Conservation (phyloP, 1,140 invertebrate genomes). For the Drosophila paulistorum region DNA sequence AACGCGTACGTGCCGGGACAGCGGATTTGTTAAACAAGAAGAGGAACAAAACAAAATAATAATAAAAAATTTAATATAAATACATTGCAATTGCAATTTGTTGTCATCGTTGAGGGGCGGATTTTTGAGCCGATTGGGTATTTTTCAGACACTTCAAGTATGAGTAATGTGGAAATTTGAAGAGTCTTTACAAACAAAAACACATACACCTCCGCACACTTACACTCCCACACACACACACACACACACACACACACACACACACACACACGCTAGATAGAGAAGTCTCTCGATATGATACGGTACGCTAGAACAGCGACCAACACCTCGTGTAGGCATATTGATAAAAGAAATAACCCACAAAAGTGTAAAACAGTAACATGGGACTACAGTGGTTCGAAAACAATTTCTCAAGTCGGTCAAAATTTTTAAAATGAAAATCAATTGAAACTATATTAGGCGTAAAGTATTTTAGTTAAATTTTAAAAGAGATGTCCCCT, state of each 20-base stretch:
- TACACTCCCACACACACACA: background rate
- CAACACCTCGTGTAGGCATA: constrained; percentile 11
- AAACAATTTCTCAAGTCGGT: background rate
- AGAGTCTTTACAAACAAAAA: background rate
- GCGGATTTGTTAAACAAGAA: background rate
- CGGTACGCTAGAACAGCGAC: constrained; percentile 2
- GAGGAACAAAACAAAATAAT: background rate
- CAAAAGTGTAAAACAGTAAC: constrained; percentile 6
- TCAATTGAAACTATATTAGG: too few species aligned
- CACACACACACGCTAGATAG: background rate
- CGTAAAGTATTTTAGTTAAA: too few species aligned
- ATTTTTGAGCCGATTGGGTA: background rate
- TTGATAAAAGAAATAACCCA: constrained; percentile 12
- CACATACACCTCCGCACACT: background rate
- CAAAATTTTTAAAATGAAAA: too few species aligned
- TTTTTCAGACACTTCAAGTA: background rate
- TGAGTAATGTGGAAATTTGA: constrained; percentile 7
- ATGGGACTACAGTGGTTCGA: background rate
- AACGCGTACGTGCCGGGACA: constrained; percentile 49
- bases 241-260: constrained; percentile 2
- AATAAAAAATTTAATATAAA: background rate
- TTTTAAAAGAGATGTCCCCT: too few species aligned
- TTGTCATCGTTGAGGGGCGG: background rate
- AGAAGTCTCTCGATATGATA: constrained; percentile 11
- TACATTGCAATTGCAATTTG: constrained; percentile 4